Evolutionary conservation across 2,888 invertebrate genomes (phyloP).

Genomic region (Dryadula phaetusa): DNA sequence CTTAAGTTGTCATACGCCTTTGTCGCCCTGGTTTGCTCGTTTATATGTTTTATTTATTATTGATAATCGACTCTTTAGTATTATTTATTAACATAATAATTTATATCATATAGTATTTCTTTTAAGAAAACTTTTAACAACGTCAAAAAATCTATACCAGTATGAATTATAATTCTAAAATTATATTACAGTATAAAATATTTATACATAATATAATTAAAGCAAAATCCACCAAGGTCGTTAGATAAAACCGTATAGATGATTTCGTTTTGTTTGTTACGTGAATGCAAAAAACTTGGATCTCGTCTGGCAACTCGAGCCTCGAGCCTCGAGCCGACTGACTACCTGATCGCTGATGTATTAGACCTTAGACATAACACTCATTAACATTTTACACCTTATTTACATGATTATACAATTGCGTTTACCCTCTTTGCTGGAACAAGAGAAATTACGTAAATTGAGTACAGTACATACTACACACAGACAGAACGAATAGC

Average conservation of each 20-base stretch:
- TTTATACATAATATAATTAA: conserved; percentile 18
- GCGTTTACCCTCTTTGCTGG: conserved; percentile 23
- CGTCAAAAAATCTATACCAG: not conserved
- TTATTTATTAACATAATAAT: not conserved
- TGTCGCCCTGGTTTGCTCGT: conserved; percentile 35
- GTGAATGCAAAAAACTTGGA: conserved; percentile 26
- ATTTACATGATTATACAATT: conserved; percentile 37
- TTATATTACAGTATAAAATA: not conserved
- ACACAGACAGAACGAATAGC: too few species aligned
- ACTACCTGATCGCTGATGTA: conserved; percentile 31
- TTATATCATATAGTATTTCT: not conserved
- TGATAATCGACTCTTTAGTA: not conserved
- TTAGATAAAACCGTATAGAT: conserved; percentile 5
- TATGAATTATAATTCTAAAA: too few species aligned
- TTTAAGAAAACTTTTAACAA: conserved; percentile 1
- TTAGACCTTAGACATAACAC: conserved; percentile 12
- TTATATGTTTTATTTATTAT: conserved; percentile 18
- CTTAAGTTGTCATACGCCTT: conserved; percentile 32
- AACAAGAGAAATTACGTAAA: conserved; percentile 25
- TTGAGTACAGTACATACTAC: not conserved
- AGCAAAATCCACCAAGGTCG: conserved; percentile 27
- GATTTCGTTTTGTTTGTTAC: conserved; percentile 22
- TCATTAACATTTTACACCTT: conserved; percentile 23
- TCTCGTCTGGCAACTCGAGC: conserved; percentile 29
- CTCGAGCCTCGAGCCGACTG: too few species aligned